Evolutionary conservation across 2,797 vertebrate species (phyloP).

Genomic region (Micrastur ruficollis): DNA sequence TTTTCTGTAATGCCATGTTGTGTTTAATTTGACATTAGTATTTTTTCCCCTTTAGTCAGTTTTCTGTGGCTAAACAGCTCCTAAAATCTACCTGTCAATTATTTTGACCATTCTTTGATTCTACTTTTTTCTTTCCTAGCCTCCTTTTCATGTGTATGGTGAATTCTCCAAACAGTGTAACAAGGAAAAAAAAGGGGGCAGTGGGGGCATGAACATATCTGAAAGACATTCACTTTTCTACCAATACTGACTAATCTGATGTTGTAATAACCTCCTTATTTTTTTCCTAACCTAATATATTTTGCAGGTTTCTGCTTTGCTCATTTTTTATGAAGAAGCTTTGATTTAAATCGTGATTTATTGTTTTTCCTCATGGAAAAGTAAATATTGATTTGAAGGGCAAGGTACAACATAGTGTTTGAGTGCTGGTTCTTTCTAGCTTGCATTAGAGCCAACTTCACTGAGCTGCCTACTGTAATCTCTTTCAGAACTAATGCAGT

Average conservation of each 20-base stretch:
- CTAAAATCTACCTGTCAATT: neutral
- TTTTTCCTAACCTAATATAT: neutral
- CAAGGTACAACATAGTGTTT: neutral
- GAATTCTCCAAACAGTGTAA: neutral
- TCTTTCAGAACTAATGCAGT: neutral
- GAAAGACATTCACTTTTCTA: neutral
- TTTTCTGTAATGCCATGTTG: slow-evolving; percentile 49
- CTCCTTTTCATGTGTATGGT: neutral
- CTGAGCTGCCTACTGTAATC: neutral
- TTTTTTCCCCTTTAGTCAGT: neutral
- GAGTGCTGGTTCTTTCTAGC: neutral
- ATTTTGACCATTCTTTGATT: neutral
- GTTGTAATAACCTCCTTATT: neutral
- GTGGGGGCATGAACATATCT: neutral
- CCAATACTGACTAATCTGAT: neutral
- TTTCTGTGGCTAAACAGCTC: neutral
- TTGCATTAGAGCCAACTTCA: neutral
- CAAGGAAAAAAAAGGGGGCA: neutral
- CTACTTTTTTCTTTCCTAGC: neutral
- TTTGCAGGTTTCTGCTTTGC: neutral
- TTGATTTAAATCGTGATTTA: neutral
- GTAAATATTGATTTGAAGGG: neutral
- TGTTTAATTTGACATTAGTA: neutral
- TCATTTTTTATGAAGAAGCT: neutral
- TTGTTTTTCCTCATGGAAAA: neutral